Percentiles rank a stretch among this genome's conserved stretches.
phyloP scores from a whole-genome alignment of 2,113 vertebrate genomes.

The Myotis brandtii region DNA sequence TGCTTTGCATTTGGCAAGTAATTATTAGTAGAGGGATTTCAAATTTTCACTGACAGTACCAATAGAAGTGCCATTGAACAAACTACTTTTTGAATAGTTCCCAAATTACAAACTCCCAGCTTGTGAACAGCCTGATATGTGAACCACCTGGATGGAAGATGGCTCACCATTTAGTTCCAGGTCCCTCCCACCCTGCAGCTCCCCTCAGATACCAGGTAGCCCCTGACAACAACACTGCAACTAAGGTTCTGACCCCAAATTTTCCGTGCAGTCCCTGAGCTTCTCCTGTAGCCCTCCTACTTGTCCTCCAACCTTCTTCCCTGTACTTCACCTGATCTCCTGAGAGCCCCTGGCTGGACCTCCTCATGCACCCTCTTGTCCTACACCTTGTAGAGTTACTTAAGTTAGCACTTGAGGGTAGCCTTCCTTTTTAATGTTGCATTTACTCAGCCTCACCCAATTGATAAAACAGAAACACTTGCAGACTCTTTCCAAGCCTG shows the following conservation, averaged over 20 bases:
- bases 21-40: background rate
- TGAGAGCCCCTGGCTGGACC: background rate
- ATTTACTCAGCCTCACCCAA: background rate
- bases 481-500: background rate
- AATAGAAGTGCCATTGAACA: background rate
- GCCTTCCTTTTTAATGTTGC: background rate
- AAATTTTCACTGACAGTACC: background rate
- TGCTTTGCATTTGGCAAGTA: background rate
- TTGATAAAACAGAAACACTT: background rate
- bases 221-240: background rate
- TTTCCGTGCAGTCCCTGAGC: background rate
- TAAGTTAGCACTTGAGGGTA: background rate
- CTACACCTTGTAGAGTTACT: background rate
- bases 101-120: background rate
- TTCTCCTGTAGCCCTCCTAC: background rate
- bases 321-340: background rate
- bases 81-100: background rate
- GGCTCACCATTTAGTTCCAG: background rate
- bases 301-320: background rate
- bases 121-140: background rate
- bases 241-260: background rate
- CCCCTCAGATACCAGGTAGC: background rate
- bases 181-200: background rate
- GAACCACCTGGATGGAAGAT: background rate
- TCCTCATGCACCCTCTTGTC: background rate